Conservation (phyloP, 92 coral and sea anemone species). For the Palythoa grandiflora region DNA sequence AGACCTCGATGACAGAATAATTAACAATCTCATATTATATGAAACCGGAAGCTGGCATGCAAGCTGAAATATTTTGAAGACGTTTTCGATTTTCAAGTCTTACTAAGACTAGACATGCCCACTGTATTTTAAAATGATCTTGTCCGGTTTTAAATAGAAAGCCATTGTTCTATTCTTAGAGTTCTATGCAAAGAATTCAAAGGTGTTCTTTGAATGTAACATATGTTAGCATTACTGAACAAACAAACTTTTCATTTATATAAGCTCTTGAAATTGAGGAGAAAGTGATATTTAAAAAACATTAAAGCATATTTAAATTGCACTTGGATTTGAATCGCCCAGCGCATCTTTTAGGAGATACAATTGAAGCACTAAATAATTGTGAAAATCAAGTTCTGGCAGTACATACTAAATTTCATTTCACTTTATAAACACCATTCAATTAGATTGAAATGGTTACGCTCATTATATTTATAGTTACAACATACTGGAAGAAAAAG, state of each 20-base stretch:
- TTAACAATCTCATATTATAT: background rate
- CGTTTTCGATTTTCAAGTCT: background rate
- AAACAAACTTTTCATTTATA: background rate
- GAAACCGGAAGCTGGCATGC: conserved; percentile 30
- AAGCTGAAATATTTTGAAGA: background rate
- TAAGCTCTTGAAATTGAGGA: background rate
- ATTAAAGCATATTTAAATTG: background rate
- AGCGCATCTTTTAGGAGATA: background rate
- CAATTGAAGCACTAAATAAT: too few relatives aligned
- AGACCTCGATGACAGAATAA: conserved; percentile 36
- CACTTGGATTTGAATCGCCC: background rate
- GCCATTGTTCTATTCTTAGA: background rate
- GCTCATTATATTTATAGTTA: too few relatives aligned
- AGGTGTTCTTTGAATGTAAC: background rate
- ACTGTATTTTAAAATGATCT: background rate
- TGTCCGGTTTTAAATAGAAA: background rate
- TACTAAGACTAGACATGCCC: background rate
- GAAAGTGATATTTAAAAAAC: background rate
- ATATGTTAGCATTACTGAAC: background rate
- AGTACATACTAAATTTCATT: too few relatives aligned
- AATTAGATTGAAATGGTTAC: too few relatives aligned
- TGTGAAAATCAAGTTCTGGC: too few relatives aligned
- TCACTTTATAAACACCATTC: too few relatives aligned
- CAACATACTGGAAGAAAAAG: too few relatives aligned
- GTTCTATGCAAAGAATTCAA: background rate